These are phyloP conservation scores for Oryzias woworae DNA, from an alignment of 2,113 vertebrate species.

Conservation along the genomic window DNA sequence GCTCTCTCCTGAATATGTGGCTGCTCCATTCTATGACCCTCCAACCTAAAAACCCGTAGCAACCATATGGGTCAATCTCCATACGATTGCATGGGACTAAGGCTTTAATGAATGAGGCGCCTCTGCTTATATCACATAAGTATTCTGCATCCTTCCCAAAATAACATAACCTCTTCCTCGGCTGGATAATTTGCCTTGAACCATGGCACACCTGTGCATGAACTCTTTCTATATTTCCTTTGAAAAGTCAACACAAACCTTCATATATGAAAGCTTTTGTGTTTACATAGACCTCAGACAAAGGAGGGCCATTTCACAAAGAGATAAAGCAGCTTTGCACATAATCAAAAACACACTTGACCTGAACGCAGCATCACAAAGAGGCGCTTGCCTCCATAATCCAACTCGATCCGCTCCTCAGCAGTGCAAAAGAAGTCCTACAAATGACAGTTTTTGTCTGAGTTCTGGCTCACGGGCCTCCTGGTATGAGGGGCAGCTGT, in stretches of 20 bases:
- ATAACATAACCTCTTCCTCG: background rate
- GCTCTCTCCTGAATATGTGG: too few relatives aligned
- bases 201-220: conserved; percentile 1
- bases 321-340: conserved; percentile 52
- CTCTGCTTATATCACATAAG: conserved; percentile 5
- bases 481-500: conserved; percentile 15
- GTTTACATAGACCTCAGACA: conserved; percentile 58
- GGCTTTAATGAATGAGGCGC: background rate
- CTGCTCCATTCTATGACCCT: too few relatives aligned
- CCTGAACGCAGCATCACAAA: conserved; percentile 34
- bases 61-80: too few relatives aligned
- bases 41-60: too few relatives aligned
- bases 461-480: conserved; percentile 29
- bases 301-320: conserved; percentile 35
- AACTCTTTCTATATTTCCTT: conserved; percentile 26
- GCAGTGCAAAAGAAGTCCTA: conserved; percentile 8
- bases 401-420: conserved; percentile 37
- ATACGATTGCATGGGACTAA: background rate
- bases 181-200: conserved; percentile 2
- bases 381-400: conserved; percentile 51
- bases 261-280: conserved; percentile 27
- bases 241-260: conserved; percentile 53
- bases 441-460: conserved; percentile 52
- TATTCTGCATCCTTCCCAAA: conserved; percentile 6
- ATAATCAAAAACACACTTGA: conserved; percentile 58